Percentiles rank a stretch among this genome's conserved stretches.
Evolutionary conservation across 2,888 invertebrate genomes (phyloP).

Genomic region (Steromphala cineraria): DNA sequence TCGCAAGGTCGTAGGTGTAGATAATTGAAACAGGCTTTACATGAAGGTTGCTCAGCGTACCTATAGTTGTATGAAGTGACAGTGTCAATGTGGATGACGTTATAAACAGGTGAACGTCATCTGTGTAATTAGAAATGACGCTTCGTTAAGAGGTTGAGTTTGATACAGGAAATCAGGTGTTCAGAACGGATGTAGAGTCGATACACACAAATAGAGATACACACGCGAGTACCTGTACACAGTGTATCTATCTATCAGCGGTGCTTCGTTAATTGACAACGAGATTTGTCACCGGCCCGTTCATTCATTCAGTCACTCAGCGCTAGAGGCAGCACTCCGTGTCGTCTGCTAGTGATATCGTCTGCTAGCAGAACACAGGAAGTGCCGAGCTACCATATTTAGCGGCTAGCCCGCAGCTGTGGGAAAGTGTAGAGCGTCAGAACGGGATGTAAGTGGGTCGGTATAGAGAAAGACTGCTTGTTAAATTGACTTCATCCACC

Average conservation of each 20-base stretch:
- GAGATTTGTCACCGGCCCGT: not conserved
- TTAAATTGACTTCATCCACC: not conserved
- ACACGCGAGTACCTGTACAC: not conserved
- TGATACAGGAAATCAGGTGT: not conserved
- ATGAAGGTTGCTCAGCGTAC: too few species aligned
- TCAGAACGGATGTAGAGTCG: not conserved
- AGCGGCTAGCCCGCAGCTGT: slow-evolving; percentile 7
- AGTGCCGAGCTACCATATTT: slow-evolving; percentile 17
- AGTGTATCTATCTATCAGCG: not conserved
- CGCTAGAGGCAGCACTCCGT: not conserved
- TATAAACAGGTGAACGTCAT: too few species aligned
- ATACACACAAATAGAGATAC: too few species aligned
- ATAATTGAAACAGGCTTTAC: too few species aligned
- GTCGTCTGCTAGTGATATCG: not conserved
- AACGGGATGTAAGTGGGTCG: not conserved
- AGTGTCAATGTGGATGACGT: too few species aligned
- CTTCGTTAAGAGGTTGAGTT: not conserved
- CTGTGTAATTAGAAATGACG: not conserved
- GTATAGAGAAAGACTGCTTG: not conserved
- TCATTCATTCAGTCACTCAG: not conserved
- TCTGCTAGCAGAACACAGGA: slow-evolving; percentile 5
- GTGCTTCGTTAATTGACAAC: not conserved
- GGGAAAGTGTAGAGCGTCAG: not conserved
- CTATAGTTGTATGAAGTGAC: too few species aligned
- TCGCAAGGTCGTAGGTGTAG: too few species aligned